Base-by-base conservation (phyloP, 2,113 vertebrate genomes). In the Ciconia boyciana region DNA sequence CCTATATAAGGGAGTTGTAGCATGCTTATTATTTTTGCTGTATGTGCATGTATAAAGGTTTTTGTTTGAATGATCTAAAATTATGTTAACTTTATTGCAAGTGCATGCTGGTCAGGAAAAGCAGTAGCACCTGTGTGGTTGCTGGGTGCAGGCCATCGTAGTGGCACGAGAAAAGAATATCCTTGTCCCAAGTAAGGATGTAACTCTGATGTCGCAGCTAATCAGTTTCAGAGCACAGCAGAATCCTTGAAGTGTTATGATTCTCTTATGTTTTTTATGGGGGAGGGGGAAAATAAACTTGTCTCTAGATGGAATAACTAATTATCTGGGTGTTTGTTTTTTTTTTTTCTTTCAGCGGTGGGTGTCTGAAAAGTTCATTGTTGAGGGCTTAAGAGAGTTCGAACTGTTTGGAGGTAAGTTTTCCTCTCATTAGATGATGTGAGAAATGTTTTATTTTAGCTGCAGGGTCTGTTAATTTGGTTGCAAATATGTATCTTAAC, bases 311-410 rank as follows among this genome's bases (percentile, higher is more conserved):
- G 80, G 93, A 96, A 51, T 96, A 93, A 86, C 87, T 97, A 94
- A 97, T 84, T 96, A 19, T 90, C 79, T 80, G 90, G 91, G 95
- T 94, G 60, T 3, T 96, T 92, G 92, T 94, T 76, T 95, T 96
- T 92, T 88, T 95, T 96, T 92, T 88, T 83, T 48, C 94, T 97
- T 94, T 97, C 98, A 99, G 99, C 98, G 99, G 95, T 99, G 99
- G 99, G 99, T 99, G 97, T 99, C 99, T 93, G 99, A 99, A 97
- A 99, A 99, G 98, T 98, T 99, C 98, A 99, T 99, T 97, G 99
- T 99, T 98, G 99, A 99, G 98, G 99, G 99, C 95, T 98, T 99
- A 96, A 98, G 99, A 97, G 99, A 99, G 97, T 98, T 99, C 89
- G 99, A 99, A 97, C 98, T 99, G 84, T 99, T 99, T 87, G 99